Evolutionary conservation across 64 coral and sea anemone genomes (phyloP), one percentile per base, ranked within the genome.

Genomic region (Stichodactyla helianthus): DNA sequence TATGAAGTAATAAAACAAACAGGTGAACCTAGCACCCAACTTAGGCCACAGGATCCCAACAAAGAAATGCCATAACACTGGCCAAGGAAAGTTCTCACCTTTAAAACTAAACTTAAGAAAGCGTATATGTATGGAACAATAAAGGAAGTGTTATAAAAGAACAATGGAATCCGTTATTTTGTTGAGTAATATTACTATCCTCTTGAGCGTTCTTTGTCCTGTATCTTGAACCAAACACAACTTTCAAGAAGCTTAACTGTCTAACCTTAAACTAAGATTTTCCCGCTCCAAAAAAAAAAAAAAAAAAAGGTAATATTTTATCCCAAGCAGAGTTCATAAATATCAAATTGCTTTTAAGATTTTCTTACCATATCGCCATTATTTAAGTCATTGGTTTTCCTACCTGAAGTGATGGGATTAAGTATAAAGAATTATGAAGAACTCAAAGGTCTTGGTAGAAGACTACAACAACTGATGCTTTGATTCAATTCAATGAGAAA

Each of bases 1-100:
- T 0, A 74, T 74, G 68, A 74, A 74, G 68, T 74, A 28, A 74
- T 74, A 74, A 27, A 74, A 74, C 68, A 31, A 74, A 74, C 68
- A 74, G 68, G 68, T 74, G n/a, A 74, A 27, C n/a, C 25, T 74
- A 13, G 4, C 68, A 74, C 68, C 12, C 5, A 26, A 26, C 2
- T 7, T 13, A 35, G 10, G n/a, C n/a, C 4, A 26, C 27, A 23
- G 25, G 25, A 31, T 13, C 17, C 25, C 10, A 74, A 74, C 68
- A 74, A 74, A 74, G 23, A 31, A 74, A 31, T 74, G 25, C 22
- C 68, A 31, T 10, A 74, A 74, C 68, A 74, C 20, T 65, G 25
- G 27, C 23, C 19, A 22, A 65, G 9, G 22, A 22, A n/a, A 65
- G 18, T n/a, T 74, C 8, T 28, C 27, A 2, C 7, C n/a, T 7